Base-by-base conservation (phyloP, 1,140 invertebrate genomes). In the Drosophila sulfurigaster region DNA sequence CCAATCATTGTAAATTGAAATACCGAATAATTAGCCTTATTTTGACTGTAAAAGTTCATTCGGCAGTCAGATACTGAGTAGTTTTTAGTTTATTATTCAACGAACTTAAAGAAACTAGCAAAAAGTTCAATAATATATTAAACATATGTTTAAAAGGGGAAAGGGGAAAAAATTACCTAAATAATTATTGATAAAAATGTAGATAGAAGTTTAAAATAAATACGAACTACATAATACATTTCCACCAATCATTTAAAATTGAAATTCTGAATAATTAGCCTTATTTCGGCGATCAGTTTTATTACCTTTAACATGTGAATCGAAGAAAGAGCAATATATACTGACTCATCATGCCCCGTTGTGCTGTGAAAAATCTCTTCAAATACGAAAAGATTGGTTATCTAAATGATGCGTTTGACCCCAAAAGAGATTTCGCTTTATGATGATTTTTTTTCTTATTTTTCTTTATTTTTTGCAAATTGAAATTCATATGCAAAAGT, bases 341-440 rank as follows among this genome's bases (percentile, higher is more conserved):
- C 63, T 65, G 25, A 65, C 41, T 65, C 63, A 58, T 48, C 56
- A 51, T 68, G 46, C 43, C 28, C 8, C 20, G 56, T 63, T 20
- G 60, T 4, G 48, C n/a, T 38, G 2, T 35, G 56, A 15, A 48
- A 49, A 35, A 51, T 25, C 45, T n/a, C 11, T 51, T 15, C 15
- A 51, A 48, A 51, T 35, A 63, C 2, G 11, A 15, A 25, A 15
- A 38, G 60, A 65, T 59, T 59, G 30, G 15, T 15, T n/a, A 59
- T 68, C 43, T 68, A 46, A 48, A 49, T 68, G 8, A 60, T 56
- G 15, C 28, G 16, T 59, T 49, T 43, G 30, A 58, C 56, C 56
- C 43, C n/a, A 59, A 49, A 38, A 35, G 4, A 51, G 15, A 48
- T 20, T 46, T 63, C 35, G 48, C 30, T n/a, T 43, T 13, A 11